Evolutionary conservation across 2,113 vertebrate genomes (phyloP).

Genomic region (Athene noctua): DNA sequence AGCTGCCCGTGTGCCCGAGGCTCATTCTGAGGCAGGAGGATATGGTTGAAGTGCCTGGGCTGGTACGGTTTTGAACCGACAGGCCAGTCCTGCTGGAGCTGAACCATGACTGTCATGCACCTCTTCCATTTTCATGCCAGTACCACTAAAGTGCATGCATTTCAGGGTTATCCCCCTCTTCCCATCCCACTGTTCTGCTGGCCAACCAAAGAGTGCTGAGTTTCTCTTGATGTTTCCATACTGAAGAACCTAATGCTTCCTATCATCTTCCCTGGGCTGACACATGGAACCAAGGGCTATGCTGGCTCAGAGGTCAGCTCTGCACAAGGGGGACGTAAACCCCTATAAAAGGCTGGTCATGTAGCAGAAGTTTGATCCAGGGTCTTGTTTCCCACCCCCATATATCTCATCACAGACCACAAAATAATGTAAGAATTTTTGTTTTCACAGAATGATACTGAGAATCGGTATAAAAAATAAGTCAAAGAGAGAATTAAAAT

Average conservation of each 20-base stretch:
- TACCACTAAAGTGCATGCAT: fast-evolving
- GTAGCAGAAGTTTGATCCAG: not conserved
- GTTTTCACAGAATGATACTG: not conserved
- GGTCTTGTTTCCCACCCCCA: not conserved
- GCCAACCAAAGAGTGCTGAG: not conserved
- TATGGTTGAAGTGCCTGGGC: not conserved
- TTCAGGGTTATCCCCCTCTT: not conserved
- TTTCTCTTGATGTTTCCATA: not conserved
- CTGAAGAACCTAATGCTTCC: not conserved
- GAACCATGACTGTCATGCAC: not conserved
- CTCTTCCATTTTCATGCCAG: not conserved
- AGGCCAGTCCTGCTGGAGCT: not conserved
- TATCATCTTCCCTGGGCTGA: not conserved
- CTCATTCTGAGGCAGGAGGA: not conserved
- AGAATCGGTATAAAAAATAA: not conserved
- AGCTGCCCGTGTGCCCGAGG: not conserved
- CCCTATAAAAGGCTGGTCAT: fast-evolving
- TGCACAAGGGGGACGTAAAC: not conserved
- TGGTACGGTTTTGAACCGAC: not conserved
- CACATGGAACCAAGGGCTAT: not conserved
- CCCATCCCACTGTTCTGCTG: not conserved
- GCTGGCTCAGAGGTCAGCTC: not conserved
- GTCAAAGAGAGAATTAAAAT: not conserved
- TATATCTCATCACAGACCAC: fast-evolving
- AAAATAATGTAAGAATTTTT: not conserved